Evolutionary conservation across 2,797 vertebrate species (phyloP).

Genomic region (Leptoclinus maculatus): DNA sequence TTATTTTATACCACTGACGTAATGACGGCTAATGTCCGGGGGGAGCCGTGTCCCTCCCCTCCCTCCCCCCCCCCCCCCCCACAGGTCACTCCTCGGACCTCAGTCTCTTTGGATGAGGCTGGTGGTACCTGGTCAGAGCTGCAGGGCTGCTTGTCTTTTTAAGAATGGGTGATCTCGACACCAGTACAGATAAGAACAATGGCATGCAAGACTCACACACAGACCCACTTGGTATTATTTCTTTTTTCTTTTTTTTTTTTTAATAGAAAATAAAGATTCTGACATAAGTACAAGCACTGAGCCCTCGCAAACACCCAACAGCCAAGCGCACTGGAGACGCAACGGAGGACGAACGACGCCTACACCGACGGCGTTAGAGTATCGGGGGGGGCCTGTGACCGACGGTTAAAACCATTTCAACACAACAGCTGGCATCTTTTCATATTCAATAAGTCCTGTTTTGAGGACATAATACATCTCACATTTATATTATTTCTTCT

Average conservation of each 20-base stretch:
- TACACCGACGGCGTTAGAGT: slow-evolving; percentile 23
- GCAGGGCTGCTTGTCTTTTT: slow-evolving; percentile 67
- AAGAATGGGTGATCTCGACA: slow-evolving; percentile 68
- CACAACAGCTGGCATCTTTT: slow-evolving; percentile 77
- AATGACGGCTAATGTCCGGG: slow-evolving; percentile 41
- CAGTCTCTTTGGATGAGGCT: slow-evolving; percentile 82
- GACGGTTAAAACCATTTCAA: slow-evolving; percentile 67
- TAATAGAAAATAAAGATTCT: slow-evolving; percentile 78
- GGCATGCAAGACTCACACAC: slow-evolving; percentile 83
- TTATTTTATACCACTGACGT: slow-evolving; percentile 26
- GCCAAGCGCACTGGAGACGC: slow-evolving; percentile 57
- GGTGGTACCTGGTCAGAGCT: slow-evolving; percentile 61
- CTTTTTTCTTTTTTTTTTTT: slow-evolving; percentile 47
- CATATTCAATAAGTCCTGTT: slow-evolving; percentile 64
- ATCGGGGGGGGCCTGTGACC: slow-evolving; percentile 49
- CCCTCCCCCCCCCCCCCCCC: slow-evolving; percentile 2
- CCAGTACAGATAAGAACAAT: slow-evolving; percentile 79
- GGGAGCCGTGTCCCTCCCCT: not conserved
- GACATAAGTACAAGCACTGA: slow-evolving; percentile 75
- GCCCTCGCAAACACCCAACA: slow-evolving; percentile 70
- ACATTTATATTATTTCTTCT: slow-evolving; percentile 77
- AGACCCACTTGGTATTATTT: slow-evolving; percentile 69
- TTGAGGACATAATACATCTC: slow-evolving; percentile 69
- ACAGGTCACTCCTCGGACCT: slow-evolving; percentile 35
- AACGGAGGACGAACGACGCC: slow-evolving; percentile 48